Conservation (phyloP, 2,888 invertebrate species). For the Hemaris fuciformis region DNA sequence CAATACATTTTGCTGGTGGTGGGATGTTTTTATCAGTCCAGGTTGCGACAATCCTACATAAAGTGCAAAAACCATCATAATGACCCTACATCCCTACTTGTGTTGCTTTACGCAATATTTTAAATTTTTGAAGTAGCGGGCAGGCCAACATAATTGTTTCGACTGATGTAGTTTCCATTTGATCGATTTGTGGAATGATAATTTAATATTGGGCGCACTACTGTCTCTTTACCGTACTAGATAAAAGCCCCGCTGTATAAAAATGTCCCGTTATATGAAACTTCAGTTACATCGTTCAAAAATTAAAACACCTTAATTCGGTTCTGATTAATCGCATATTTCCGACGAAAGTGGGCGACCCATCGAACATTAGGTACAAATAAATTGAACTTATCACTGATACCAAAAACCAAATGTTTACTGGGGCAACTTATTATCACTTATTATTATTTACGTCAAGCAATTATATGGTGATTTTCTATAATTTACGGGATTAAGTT, state of each 20-base stretch:
- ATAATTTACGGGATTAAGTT: too few species aligned
- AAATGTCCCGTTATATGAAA: neutral
- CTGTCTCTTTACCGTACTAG: neutral
- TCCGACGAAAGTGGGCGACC: slow-evolving; percentile 16
- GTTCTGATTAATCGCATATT: slow-evolving; percentile 13
- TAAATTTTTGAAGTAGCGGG: too few species aligned
- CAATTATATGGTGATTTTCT: too few species aligned
- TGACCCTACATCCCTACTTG: too few species aligned
- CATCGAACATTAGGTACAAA: neutral
- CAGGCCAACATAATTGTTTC: too few species aligned
- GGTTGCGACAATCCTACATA: too few species aligned
- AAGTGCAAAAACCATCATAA: too few species aligned
- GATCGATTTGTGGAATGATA: too few species aligned
- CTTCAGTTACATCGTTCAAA: neutral
- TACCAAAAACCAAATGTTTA: neutral
- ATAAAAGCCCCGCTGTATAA: neutral
- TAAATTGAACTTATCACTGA: neutral
- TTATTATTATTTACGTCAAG: too few species aligned
- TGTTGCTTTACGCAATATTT: too few species aligned
- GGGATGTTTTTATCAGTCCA: neutral
- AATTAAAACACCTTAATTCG: neutral
- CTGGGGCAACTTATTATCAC: neutral
- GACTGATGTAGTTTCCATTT: too few species aligned
- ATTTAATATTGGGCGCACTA: too few species aligned
- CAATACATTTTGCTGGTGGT: neutral